phyloP scores from a whole-genome alignment of 2,888 invertebrate genomes.

The Torymus texanus region DNA sequence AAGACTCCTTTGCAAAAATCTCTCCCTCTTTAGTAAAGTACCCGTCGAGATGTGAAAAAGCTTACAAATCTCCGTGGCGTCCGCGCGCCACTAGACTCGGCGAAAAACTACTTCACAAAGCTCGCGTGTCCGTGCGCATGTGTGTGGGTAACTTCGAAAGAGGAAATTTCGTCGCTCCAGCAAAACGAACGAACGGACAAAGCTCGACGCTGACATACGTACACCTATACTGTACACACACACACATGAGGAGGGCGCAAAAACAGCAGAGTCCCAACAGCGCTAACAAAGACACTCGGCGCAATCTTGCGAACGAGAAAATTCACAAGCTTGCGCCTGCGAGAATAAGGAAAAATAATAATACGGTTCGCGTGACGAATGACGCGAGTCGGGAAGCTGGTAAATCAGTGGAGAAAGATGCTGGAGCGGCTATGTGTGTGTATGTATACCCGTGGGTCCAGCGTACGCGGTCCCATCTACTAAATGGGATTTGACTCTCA shows the following conservation, averaged over 20 bases:
- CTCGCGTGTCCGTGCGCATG: background rate
- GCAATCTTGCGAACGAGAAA: slow-evolving; percentile 7
- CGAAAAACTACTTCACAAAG: too few relatives aligned
- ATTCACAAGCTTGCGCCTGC: background rate
- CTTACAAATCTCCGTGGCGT: background rate
- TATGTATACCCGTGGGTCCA: slow-evolving; percentile 4
- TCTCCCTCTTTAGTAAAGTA: too few relatives aligned
- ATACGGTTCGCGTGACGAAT: background rate
- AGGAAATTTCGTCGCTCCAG: background rate
- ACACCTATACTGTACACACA: background rate
- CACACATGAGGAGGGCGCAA: too few relatives aligned
- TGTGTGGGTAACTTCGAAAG: background rate
- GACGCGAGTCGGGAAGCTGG: background rate
- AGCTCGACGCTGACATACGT: slow-evolving; percentile 15
- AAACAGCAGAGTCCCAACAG: too few relatives aligned
- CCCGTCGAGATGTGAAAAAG: background rate
- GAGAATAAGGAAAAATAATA: background rate
- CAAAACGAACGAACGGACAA: background rate
- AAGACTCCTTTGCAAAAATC: too few relatives aligned
- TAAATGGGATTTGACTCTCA: slow-evolving; percentile 45
- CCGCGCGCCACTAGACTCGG: background rate
- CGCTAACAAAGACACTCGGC: too few relatives aligned
- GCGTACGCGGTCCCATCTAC: slow-evolving; percentile 34
- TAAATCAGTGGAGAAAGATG: slow-evolving; percentile 49
- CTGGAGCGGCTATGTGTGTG: background rate